Base-by-base conservation (phyloP, 1,140 invertebrate species). In the Potamilus streckersoni region DNA sequence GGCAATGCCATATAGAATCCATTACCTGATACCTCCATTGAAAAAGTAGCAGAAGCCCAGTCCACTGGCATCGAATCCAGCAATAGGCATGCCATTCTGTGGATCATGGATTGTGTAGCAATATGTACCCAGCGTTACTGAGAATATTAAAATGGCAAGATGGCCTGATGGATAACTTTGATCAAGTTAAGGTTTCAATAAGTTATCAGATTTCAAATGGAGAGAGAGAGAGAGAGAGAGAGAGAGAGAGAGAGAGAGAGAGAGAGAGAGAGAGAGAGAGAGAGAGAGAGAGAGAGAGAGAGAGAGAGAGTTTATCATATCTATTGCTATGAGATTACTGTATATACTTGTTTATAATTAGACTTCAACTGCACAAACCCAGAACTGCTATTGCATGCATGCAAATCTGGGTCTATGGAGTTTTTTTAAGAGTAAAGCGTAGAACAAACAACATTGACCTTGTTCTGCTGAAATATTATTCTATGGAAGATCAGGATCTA, bases 51-150 rank as follows among this genome's bases (percentile, higher is more conserved):
- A 85, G 27, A 71, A 83, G 8, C 79, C 88, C 74, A 76, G 80
- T 19, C 88, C 89, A 69, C 81, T 83, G 15, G 87, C 85, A 63
- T 89, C 86, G 83, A 90, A 89, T 19, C 82, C 80, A n/a, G 83
- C 87, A 16, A 87, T 75, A 12, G 84, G 68, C 20, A 68, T 55
- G 4, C 73, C 58, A 13, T 62, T 64, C 14, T 73, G 62, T 0
- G 23, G 56, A 73, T 87, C 85, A n/a, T 87, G 84, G 6, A 88
- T 78, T 17, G 88, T 79, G 69, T 87, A 89, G 17, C 79, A 82
- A 73, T 84, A 87, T 74, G 85, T 83, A 11, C 87, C 87, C 14
- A 82, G 79, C 14, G 79, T 68, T 12, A 86, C 77, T 20, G 82
- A 84, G 1, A 78, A 84, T 17, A 89, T 82, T 13, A 81, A 59